These are phyloP conservation scores for Maccullochella peelii DNA, from an alignment of 2,113 vertebrate species.

Conservation along the genomic window DNA sequence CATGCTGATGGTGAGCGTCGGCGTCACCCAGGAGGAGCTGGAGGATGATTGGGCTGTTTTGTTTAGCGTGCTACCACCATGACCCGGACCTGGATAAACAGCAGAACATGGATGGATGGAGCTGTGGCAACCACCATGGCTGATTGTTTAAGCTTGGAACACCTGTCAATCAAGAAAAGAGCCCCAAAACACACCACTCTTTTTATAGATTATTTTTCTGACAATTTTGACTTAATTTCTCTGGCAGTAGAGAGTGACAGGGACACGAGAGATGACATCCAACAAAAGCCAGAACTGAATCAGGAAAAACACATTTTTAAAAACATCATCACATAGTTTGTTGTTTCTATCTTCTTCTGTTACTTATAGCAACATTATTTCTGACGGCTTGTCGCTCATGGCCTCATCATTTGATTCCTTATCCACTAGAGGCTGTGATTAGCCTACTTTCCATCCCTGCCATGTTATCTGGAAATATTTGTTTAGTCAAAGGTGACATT, in stretches of 20 bases:
- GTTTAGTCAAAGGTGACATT: not conserved
- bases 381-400: not conserved
- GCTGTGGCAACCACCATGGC: conserved; percentile 9
- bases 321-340: not conserved
- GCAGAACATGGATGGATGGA: not conserved
- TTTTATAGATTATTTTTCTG: conserved; percentile 23
- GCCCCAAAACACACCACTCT: not conserved
- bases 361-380: not conserved
- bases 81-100: not conserved
- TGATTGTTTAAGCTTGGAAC: conserved; percentile 13
- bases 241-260: conserved; percentile 9
- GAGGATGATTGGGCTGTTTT: not conserved
- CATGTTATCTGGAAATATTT: not conserved
- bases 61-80: not conserved
- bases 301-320: not conserved
- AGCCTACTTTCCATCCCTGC: not conserved
- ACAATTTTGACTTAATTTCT: conserved; percentile 19
- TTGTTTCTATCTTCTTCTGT: not conserved
- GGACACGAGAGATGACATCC: not conserved
- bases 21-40: conserved; percentile 3
- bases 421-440: not conserved
- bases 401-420: not conserved
- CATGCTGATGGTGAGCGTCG: not conserved
- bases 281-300: not conserved
- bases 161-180: conserved; percentile 25